Evolutionary conservation across 64 coral and sea anemone genomes (phyloP).

Genomic region (Actinia tenebrosa): DNA sequence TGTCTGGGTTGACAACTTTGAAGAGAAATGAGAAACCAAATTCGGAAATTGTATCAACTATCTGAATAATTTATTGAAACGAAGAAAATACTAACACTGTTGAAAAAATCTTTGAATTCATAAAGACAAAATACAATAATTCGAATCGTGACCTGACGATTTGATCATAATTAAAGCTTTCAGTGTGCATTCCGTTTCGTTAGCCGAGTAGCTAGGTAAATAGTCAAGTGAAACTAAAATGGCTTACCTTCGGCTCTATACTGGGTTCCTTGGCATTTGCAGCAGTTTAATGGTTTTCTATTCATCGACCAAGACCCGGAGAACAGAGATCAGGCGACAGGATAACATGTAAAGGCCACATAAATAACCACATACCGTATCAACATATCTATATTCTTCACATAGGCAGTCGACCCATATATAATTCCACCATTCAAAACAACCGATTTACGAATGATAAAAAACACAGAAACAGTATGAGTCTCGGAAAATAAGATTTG

Average conservation of each 20-base stretch:
- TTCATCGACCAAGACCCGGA: neutral
- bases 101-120: too few species aligned
- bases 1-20: too few species aligned
- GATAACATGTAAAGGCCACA: neutral
- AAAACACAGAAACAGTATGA: neutral
- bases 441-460: neutral
- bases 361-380: neutral
- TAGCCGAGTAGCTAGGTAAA: neutral
- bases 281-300: neutral
- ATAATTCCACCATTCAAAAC: neutral
- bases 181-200: neutral
- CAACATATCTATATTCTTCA: neutral
- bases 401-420: neutral
- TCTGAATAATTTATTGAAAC: too few species aligned
- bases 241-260: neutral
- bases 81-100: too few species aligned
- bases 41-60: too few species aligned
- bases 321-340: neutral
- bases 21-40: too few species aligned
- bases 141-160: too few species aligned
- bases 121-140: too few species aligned
- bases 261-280: neutral
- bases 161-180: too few species aligned
- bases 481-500: neutral
- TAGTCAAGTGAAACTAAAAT: neutral